These are phyloP conservation scores for Pygocentrus nattereri DNA, from an alignment of 2,797 vertebrate species.

Conservation along the genomic window DNA sequence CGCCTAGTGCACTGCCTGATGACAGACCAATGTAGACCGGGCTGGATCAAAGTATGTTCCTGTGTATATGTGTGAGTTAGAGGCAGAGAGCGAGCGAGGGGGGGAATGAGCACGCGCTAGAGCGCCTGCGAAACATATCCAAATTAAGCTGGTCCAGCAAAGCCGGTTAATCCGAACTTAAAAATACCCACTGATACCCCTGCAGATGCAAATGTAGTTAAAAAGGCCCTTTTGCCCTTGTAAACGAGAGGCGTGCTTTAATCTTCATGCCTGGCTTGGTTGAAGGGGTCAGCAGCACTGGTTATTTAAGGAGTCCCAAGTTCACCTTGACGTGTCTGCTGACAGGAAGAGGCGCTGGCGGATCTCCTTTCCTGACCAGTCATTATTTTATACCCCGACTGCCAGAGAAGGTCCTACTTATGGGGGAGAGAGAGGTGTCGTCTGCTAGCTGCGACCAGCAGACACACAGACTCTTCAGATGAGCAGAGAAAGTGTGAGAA, in stretches of 20 bases:
- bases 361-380: constrained; percentile 78
- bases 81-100: constrained; percentile 7
- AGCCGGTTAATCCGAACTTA: constrained; percentile 51
- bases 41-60: constrained; percentile 59
- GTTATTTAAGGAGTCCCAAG: constrained; percentile 83
- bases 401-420: constrained; percentile 71
- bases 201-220: constrained; percentile 55
- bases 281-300: constrained; percentile 61
- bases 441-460: constrained; percentile 32
- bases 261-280: constrained; percentile 56
- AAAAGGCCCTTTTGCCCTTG: constrained; percentile 63
- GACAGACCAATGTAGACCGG: constrained; percentile 65
- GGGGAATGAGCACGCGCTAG: constrained; percentile 34
- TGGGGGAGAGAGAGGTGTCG: constrained; percentile 55
- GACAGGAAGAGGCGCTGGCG: constrained; percentile 79
- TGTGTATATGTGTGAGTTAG: not conserved
- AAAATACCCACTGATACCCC: constrained; percentile 28
- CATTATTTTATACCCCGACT: constrained; percentile 80
- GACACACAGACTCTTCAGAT: constrained; percentile 44
- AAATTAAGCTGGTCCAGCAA: constrained; percentile 55
- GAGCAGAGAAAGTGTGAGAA: constrained; percentile 31
- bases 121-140: constrained; percentile 26
- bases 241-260: constrained; percentile 73
- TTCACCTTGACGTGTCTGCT: constrained; percentile 84
- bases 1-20: constrained; percentile 55